phyloP scores from a whole-genome alignment of 2,113 vertebrate species.

The Aplodontia rufa region DNA sequence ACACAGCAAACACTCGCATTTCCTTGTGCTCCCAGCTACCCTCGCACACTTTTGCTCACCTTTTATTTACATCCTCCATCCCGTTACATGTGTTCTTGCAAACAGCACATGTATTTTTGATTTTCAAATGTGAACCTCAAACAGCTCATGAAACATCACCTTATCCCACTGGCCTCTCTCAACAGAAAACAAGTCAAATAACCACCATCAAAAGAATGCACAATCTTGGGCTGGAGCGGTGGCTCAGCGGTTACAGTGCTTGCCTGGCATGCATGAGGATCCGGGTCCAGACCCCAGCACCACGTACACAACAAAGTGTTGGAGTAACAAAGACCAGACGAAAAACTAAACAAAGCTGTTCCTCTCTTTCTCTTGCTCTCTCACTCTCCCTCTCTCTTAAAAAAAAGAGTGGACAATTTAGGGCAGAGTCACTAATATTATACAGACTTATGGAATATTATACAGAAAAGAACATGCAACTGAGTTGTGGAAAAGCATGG shows the following conservation, averaged over 20 bases:
- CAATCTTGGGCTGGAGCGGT: neutral
- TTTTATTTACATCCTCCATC: neutral
- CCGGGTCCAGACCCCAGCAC: too few species aligned
- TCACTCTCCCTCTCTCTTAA: too few species aligned
- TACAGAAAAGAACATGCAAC: neutral
- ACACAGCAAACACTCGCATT: too few species aligned
- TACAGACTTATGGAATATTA: neutral
- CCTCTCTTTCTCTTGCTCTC: too few species aligned
- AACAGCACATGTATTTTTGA: neutral
- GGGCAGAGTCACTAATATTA: neutral
- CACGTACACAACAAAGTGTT: too few species aligned
- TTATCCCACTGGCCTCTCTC: neutral
- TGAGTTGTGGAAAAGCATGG: neutral
- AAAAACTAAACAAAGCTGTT: too few species aligned
- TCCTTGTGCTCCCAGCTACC: neutral
- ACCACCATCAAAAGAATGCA: neutral
- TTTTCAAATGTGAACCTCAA: constrained; percentile 23
- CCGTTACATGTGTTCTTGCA: neutral
- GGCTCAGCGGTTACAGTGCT: too few species aligned
- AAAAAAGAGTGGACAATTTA: neutral
- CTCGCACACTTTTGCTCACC: neutral
- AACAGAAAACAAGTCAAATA: neutral
- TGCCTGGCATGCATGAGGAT: too few species aligned
- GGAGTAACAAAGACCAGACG: too few species aligned
- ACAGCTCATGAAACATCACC: neutral